Conservation (phyloP, 2,113 vertebrate species). For the Saguinus midas region DNA sequence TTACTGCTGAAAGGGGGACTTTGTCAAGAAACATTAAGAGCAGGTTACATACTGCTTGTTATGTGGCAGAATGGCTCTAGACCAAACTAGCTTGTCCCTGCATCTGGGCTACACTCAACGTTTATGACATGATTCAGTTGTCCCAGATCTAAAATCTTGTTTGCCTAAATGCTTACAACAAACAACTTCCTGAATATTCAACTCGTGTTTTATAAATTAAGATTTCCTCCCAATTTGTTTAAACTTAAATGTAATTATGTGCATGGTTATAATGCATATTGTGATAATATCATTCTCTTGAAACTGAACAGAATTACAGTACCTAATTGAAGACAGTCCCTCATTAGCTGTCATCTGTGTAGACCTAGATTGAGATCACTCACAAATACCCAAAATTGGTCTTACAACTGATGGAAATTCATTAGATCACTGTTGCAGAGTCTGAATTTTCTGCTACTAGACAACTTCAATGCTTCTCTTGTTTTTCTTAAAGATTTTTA, state of each 20-base stretch:
- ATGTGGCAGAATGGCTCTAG: rapidly evolving
- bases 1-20: rapidly evolving
- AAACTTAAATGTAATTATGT: neutral
- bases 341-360: neutral
- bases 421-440: neutral
- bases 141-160: neutral
- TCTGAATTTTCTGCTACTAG: neutral
- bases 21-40: no score
- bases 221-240: neutral
- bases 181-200: neutral
- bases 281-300: neutral
- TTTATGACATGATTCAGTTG: rapidly evolving
- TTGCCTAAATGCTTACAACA: neutral
- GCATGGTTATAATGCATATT: neutral
- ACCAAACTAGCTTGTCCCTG: rapidly evolving
- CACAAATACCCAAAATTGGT: rapidly evolving
- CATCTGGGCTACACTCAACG: rapidly evolving
- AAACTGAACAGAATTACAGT: neutral
- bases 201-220: neutral
- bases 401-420: neutral
- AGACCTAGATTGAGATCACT: neutral
- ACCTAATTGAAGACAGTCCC: neutral
- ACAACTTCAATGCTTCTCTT: rapidly evolving
- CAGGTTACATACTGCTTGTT: rapidly evolving
- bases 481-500: neutral